A percentile compares a stretch with the other conserved stretches of the same genome.
phyloP scores from a whole-genome alignment of 1,140 invertebrate species.

The Nephotettix cincticeps region DNA sequence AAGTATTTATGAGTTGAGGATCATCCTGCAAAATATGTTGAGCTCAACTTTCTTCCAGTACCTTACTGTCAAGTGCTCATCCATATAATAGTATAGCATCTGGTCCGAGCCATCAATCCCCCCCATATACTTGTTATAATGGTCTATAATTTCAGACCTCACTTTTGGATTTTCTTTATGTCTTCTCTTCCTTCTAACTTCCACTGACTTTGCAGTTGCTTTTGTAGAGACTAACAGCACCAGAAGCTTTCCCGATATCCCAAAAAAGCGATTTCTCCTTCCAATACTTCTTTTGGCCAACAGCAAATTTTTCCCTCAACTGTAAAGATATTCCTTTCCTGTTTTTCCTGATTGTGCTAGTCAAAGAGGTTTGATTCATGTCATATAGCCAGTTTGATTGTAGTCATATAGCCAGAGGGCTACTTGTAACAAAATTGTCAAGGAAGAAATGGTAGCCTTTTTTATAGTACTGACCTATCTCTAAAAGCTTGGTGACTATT shows the following conservation, averaged over 20 bases:
- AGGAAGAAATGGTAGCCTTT: constrained; percentile 40
- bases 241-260: neutral
- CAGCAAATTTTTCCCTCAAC: constrained; percentile 14
- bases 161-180: constrained; percentile 2
- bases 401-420: constrained; percentile 4
- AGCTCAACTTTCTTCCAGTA: constrained; percentile 38
- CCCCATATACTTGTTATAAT: constrained; percentile 35
- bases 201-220: neutral
- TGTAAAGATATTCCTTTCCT: constrained; percentile 19
- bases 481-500: constrained; percentile 39
- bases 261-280: neutral
- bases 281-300: constrained; percentile 21
- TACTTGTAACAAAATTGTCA: constrained; percentile 32
- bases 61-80: constrained; percentile 33
- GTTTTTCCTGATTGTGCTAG: constrained; percentile 12
- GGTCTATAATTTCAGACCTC: constrained; percentile 10
- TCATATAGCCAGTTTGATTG: constrained; percentile 15
- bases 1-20: constrained; percentile 21
- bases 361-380: neutral
- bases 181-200: neutral
- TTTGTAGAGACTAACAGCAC: constrained; percentile 6
- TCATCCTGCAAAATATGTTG: constrained; percentile 32
- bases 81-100: constrained; percentile 38
- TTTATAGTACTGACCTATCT: constrained; percentile 39
- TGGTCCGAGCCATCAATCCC: constrained; percentile 34